A percentile compares a stretch with the other conserved stretches of the same genome.
These are phyloP conservation scores for Drosophila gunungcola DNA, from an alignment of 1,140 invertebrate genomes.

Conservation along the genomic window DNA sequence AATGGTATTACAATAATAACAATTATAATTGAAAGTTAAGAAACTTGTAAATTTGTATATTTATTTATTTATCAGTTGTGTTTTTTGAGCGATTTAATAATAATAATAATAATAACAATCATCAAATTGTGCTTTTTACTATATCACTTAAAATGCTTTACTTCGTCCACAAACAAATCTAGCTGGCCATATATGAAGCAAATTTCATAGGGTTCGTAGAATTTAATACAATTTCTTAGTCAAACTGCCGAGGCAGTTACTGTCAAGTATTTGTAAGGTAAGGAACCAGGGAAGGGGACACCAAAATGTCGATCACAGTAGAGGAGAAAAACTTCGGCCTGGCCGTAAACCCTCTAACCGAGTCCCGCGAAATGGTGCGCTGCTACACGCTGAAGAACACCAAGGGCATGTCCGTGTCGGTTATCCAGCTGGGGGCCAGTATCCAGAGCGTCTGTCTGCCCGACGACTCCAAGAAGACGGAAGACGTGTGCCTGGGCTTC, in stretches of 20 bases:
- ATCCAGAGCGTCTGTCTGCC: constrained; percentile 3
- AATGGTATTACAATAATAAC: no score
- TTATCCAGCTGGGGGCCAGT: not conserved
- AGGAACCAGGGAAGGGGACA: not conserved
- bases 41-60: no score
- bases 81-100: no score
- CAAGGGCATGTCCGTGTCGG: constrained; percentile 4
- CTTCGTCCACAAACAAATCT: no score
- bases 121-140: no score
- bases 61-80: no score
- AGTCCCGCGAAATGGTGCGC: constrained; percentile 2
- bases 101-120: no score
- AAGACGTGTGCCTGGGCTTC: constrained; percentile 3
- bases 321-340: constrained; percentile 5
- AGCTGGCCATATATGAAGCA: no score
- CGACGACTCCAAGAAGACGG: constrained; percentile 6
- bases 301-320: constrained; percentile 7
- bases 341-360: not conserved
- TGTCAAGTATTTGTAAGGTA: not conserved
- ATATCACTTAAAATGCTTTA: no score
- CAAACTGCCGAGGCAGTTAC: not conserved
- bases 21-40: no score
- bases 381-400: constrained; percentile 1
- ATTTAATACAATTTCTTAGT: not conserved
- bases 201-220: no score